Evolutionary conservation across 2,797 vertebrate genomes (phyloP).

Genomic region (Diglossa cyanea): DNA sequence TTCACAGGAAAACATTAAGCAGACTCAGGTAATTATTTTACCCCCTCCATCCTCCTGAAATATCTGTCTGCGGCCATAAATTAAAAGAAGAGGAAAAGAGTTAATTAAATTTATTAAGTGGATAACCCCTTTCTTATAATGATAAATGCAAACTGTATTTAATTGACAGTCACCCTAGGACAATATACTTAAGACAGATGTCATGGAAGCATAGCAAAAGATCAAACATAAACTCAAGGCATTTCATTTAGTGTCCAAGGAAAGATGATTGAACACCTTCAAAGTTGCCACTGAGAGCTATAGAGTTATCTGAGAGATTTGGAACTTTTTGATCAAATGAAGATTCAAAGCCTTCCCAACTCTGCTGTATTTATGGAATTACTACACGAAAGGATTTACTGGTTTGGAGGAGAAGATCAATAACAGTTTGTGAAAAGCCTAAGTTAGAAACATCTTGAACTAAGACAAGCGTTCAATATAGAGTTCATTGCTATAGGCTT

Average conservation of each 20-base stretch:
- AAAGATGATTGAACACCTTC: conserved; percentile 32
- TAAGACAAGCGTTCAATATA: conserved; percentile 50
- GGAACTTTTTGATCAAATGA: conserved; percentile 63
- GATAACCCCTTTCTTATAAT: not conserved
- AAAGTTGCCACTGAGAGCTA: not conserved
- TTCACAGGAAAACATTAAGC: not conserved
- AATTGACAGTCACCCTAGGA: not conserved
- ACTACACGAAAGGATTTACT: conserved; percentile 55
- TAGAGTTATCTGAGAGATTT: conserved; percentile 47
- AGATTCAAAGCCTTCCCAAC: conserved; percentile 48
- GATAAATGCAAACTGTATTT: conserved; percentile 26
- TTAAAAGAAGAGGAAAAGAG: not conserved
- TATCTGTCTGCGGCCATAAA: not conserved
- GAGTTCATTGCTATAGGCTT: conserved; percentile 35
- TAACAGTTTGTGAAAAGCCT: conserved; percentile 58
- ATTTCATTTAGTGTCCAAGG: conserved; percentile 3
- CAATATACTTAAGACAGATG: not conserved
- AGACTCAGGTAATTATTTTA: not conserved
- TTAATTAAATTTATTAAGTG: not conserved
- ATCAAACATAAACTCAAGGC: not conserved
- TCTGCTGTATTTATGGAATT: conserved; percentile 63
- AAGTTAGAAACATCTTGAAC: conserved; percentile 55
- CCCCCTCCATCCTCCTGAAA: not conserved
- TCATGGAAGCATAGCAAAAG: not conserved
- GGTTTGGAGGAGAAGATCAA: conserved; percentile 54